Conservation (phyloP, 2,888 invertebrate genomes). For the Lepeophtheirus nordmannii region DNA sequence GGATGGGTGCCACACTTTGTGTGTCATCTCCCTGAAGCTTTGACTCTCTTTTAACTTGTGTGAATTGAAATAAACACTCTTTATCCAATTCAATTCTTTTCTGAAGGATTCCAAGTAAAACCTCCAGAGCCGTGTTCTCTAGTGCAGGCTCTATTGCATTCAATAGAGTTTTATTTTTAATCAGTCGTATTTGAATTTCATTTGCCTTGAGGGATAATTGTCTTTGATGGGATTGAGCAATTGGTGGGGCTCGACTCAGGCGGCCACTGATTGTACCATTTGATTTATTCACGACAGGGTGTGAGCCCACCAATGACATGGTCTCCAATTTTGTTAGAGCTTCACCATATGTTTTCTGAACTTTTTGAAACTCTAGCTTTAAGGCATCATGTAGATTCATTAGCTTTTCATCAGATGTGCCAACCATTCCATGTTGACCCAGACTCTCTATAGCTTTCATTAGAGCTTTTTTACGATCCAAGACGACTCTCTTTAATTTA, state of each 20-base stretch:
- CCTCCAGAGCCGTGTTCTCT: slow-evolving; percentile 62
- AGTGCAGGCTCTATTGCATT: slow-evolving; percentile 52
- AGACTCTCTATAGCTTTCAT: slow-evolving; percentile 75
- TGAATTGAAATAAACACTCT: slow-evolving; percentile 56
- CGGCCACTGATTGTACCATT: slow-evolving; percentile 30
- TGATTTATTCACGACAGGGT: slow-evolving; percentile 29
- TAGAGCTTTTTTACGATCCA: slow-evolving; percentile 51
- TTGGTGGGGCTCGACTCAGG: slow-evolving; percentile 43
- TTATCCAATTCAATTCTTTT: slow-evolving; percentile 77
- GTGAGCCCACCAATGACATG: slow-evolving; percentile 32
- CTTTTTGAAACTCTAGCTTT: slow-evolving; percentile 53
- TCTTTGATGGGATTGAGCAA: slow-evolving; percentile 73
- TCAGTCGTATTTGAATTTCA: slow-evolving; percentile 73
- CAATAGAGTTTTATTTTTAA: slow-evolving; percentile 74
- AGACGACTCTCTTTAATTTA: slow-evolving; percentile 46
- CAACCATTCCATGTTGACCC: slow-evolving; percentile 59
- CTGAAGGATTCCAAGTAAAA: slow-evolving; percentile 51
- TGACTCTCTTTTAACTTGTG: slow-evolving; percentile 42
- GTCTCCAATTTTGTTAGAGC: slow-evolving; percentile 68
- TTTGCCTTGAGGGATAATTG: slow-evolving; percentile 63
- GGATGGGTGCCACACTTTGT: slow-evolving; percentile 43
- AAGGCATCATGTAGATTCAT: slow-evolving; percentile 37
- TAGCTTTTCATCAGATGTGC: slow-evolving; percentile 41
- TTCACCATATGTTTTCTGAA: slow-evolving; percentile 68
- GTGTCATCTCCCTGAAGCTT: slow-evolving; percentile 40